Conservation (phyloP, 2,888 invertebrate genomes). For the Macrostomum cliftonense region DNA sequence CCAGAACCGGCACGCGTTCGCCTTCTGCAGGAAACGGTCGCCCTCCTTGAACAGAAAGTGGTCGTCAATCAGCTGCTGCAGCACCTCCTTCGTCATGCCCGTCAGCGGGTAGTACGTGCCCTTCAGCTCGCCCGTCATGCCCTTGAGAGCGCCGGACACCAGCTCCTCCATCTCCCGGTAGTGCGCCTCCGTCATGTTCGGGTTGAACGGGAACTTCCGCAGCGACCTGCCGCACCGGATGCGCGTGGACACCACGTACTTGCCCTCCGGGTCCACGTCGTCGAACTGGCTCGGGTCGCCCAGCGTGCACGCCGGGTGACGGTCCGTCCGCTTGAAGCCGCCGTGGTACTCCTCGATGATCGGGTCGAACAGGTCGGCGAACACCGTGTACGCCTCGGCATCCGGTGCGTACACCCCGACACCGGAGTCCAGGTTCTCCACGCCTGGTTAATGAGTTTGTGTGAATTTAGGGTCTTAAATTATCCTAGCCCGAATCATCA, state of each 20-base stretch:
- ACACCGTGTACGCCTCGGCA: constrained; percentile 12
- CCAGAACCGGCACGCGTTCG: constrained; percentile 80
- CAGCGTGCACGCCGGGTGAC: constrained; percentile 1
- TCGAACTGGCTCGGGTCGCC: constrained; percentile 7
- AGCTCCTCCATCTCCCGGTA: constrained; percentile 92
- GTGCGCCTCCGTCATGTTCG: constrained; percentile 58
- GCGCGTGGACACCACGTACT: constrained; percentile 81
- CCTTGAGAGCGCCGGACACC: constrained; percentile 28
- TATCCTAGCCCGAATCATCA: no score
- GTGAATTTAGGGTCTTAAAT: no score
- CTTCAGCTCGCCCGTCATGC: constrained; percentile 55
- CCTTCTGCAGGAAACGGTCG: constrained; percentile 52
- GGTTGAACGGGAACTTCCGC: constrained; percentile 84
- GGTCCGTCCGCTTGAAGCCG: constrained; percentile 7
- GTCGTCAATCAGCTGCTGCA: constrained; percentile 87
- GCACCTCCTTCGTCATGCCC: constrained; percentile 83
- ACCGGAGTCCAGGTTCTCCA: no score
- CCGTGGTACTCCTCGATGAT: constrained; percentile 13
- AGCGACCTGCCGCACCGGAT: constrained; percentile 84
- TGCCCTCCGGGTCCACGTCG: constrained; percentile 61
- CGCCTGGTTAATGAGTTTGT: no score
- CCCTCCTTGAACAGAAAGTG: constrained; percentile 97
- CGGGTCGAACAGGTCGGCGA: constrained; percentile 13
- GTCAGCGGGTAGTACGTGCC: constrained; percentile 83
- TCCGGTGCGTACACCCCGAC: constrained; percentile 13